Conservation (phyloP, 2,113 vertebrate genomes). For the Dicaeum eximium region DNA sequence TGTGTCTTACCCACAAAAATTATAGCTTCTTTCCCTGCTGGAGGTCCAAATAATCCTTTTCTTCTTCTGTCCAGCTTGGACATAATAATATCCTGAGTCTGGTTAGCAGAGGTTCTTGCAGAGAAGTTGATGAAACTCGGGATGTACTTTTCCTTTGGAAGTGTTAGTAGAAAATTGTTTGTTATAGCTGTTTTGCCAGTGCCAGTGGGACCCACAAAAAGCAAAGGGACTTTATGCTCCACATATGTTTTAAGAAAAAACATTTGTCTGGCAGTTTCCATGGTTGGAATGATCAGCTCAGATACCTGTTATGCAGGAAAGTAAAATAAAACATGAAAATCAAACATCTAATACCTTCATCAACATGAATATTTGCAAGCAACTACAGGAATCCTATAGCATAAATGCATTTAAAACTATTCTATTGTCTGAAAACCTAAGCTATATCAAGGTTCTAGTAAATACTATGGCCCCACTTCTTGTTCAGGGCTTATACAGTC, state of each 20-base stretch:
- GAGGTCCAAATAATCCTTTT: slow-evolving; percentile 88
- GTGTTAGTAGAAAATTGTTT: slow-evolving; percentile 83
- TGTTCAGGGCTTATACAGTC: neutral
- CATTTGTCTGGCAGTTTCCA: slow-evolving; percentile 87
- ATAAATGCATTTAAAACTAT: neutral
- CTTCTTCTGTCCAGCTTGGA: slow-evolving; percentile 86
- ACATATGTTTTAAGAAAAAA: slow-evolving; percentile 87
- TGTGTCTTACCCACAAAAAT: slow-evolving; percentile 86
- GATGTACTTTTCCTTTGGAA: slow-evolving; percentile 81
- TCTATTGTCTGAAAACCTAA: neutral
- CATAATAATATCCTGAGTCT: slow-evolving; percentile 93
- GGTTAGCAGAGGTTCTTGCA: slow-evolving; percentile 87
- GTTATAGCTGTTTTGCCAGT: slow-evolving; percentile 91
- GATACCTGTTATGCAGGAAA: slow-evolving; percentile 75
- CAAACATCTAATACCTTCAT: neutral
- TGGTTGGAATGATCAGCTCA: slow-evolving; percentile 89
- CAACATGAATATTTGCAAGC: neutral
- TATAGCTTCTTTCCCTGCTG: slow-evolving; percentile 82
- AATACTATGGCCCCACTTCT: neutral
- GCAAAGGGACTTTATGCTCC: slow-evolving; percentile 77
- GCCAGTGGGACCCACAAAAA: slow-evolving; percentile 93
- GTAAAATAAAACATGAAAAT: neutral
- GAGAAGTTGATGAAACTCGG: slow-evolving; percentile 91
- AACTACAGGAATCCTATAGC: neutral
- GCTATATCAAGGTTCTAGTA: neutral